Base-by-base conservation (phyloP, 2,113 vertebrate genomes). In the Zeus faber region DNA sequence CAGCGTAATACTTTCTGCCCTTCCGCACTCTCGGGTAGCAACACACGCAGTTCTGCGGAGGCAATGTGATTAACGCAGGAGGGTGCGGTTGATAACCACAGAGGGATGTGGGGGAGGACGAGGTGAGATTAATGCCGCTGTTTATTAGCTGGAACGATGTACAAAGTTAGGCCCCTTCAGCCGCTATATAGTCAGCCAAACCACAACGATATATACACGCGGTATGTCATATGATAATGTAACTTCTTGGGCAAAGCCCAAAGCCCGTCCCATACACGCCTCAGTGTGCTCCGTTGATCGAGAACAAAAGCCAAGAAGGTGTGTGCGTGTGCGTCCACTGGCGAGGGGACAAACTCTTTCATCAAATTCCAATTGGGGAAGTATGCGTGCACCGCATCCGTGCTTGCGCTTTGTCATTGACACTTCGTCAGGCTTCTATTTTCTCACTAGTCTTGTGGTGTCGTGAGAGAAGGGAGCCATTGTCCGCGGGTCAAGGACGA, bases 31-130 rank as follows among this genome's bases (percentile, higher is more conserved):
- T 61, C 51, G 31, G 65, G 33, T 65, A 53, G 71, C 66, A 71
- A 74, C 81, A 70, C 58, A 77, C 58, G 52, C 72, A 60, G 60
- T 31, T 11, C 6, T 27, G 48, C 5, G 37, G 50, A 62, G 61
- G 49, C 21, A 21, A 43, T 50, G 16, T 21, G 43, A 72, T 60
- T 31, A 63, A 13, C 29, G 35, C 29, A 39, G 31, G 21, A 49
- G 52, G 70, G 67, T 60, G 58, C 43, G 65, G 44, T 54, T 26
- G 47, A 76, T 54, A 37, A 37, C 11, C 16, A 31, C 0, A 0
- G n/a, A 59, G 31, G 52, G 56, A 69, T 49, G 49, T 4, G 33
- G 11, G 54, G 10, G 2, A 8, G 33, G 17, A 16, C 2, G 5
- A 9, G 16, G 9, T 51, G 6, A 56, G 43, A 22, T 20, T 2